These are phyloP conservation scores for Pseudanteris insignis DNA, from an alignment of 2,888 invertebrate genomes.

Conservation along the genomic window DNA sequence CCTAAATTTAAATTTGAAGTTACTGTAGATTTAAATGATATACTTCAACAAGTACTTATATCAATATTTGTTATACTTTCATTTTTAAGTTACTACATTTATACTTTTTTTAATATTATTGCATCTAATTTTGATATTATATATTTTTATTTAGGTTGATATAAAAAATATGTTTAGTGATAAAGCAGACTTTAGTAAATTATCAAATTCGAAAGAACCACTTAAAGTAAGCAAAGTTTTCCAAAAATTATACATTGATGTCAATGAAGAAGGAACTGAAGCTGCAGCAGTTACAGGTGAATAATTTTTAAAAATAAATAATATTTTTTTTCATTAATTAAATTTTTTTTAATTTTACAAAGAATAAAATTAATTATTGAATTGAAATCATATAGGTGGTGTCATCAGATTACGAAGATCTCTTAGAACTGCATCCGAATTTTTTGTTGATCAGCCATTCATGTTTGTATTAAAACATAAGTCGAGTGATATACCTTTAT, in stretches of 20 bases:
- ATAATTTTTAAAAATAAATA: conserved; percentile 8
- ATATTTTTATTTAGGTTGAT: conserved; percentile 59
- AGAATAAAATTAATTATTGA: not conserved
- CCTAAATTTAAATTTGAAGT: conserved; percentile 69
- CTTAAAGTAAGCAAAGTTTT: conserved; percentile 66
- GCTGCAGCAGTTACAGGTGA: conserved; percentile 70
- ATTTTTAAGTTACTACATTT: not conserved
- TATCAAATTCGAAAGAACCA: conserved; percentile 53
- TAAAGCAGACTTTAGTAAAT: conserved; percentile 65
- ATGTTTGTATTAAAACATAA: conserved; percentile 60
- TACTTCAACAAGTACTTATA: conserved; percentile 63
- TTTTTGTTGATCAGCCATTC: conserved; percentile 65
- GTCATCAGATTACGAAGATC: conserved; percentile 52
- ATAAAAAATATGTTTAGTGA: conserved; percentile 63
- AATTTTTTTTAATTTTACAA: no score
- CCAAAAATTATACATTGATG: conserved; percentile 70
- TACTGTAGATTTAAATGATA: conserved; percentile 60
- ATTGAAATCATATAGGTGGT: conserved; percentile 45
- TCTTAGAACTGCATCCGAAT: conserved; percentile 50
- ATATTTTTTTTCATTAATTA: conserved; percentile 1
- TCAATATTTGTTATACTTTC: no score
- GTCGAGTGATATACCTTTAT: conserved; percentile 55
- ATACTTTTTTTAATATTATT: conserved; percentile 4
- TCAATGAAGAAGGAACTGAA: conserved; percentile 70
- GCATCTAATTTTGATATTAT: no score